Base-by-base conservation (phyloP, 1,140 invertebrate genomes). In the Caerostris extrusa region DNA sequence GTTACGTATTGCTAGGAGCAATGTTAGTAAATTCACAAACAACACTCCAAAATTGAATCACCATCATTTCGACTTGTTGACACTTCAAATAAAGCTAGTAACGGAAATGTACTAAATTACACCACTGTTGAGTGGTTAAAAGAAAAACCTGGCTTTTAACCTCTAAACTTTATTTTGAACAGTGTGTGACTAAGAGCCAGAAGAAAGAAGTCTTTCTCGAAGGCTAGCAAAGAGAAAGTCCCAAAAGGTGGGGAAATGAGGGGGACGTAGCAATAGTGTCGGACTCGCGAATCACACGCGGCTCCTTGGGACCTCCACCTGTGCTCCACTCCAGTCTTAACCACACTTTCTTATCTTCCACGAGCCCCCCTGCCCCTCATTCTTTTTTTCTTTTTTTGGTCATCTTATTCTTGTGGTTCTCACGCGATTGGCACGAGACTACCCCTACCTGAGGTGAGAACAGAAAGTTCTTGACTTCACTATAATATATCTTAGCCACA, bases 311-410 rank as follows among this genome's bases (percentile, higher is more conserved):
- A 67, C 82, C 69, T 91, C 90, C 91, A 93, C 91, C 91, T 93
- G 91, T 87, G 91, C 83, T 55, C 58, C 61, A 88, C 90, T 92
- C 90, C 81, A 92, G 64, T 58, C 82, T 93, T 93, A 93, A 93
- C 85, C 91, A 60, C 91, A 93, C 91, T 93, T 93, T 93, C 56
- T 60, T 71, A n/a, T 14, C 61, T 85, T 67, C 67, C n/a, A 85
- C n/a, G 10, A 58, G 14, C 10, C 14, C 34, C 89, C 81, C 57
- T 34, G 34, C 34, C 34, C 34, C 34, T n/a, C 50, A 60, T 14
- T 86, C 34, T 86, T 34, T 83, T 14, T 34, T 2, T 64, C 3
- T 67, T 67, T 67, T 58, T 85, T 85, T 58, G 57, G 17, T 6
- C 34, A 57, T 56, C 34, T 34, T 14, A 58, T 56, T 60, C 83